Percentiles rank a stretch among this genome's conserved stretches.
phyloP scores from a whole-genome alignment of 2,888 invertebrate genomes.

The Chelonus formosanus region DNA sequence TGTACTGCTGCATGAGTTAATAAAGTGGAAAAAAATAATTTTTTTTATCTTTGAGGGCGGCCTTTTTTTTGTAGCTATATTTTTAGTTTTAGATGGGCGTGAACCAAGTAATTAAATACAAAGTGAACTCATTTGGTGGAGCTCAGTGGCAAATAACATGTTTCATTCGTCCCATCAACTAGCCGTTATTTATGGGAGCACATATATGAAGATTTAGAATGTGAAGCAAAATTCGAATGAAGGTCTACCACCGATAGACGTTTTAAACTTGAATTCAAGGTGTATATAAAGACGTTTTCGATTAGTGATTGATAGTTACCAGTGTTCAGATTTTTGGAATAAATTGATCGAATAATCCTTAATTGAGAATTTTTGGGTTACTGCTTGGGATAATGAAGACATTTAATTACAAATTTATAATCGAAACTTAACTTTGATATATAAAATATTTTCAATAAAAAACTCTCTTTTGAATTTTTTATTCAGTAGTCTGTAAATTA shows the following conservation, averaged over 20 bases:
- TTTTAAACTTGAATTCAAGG: too few species aligned
- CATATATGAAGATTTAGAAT: too few species aligned
- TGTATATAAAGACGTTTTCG: too few species aligned
- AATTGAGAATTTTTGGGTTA: too few species aligned
- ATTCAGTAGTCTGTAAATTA: neutral
- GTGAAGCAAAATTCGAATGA: neutral
- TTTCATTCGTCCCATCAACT: conserved; percentile 48
- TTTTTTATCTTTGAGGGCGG: conserved; percentile 28
- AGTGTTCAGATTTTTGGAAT: too few species aligned
- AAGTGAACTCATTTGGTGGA: conserved; percentile 62
- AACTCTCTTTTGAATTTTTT: neutral
- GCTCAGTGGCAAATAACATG: conserved; percentile 62
- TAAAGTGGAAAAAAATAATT: conserved; percentile 27
- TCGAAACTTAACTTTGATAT: neutral
- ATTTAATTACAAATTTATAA: neutral
- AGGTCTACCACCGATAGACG: neutral
- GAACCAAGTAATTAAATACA: conserved; percentile 63
- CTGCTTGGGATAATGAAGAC: too few species aligned
- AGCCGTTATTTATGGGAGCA: conserved; percentile 58
- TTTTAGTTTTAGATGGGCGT: conserved; percentile 53
- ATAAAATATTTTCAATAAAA: neutral
- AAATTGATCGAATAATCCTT: too few species aligned
- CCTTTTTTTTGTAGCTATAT: conserved; percentile 35
- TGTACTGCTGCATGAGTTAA: conserved; percentile 6
- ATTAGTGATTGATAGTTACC: too few species aligned